Conservation (phyloP, 1,140 invertebrate species). For the Prorops nasuta region DNA sequence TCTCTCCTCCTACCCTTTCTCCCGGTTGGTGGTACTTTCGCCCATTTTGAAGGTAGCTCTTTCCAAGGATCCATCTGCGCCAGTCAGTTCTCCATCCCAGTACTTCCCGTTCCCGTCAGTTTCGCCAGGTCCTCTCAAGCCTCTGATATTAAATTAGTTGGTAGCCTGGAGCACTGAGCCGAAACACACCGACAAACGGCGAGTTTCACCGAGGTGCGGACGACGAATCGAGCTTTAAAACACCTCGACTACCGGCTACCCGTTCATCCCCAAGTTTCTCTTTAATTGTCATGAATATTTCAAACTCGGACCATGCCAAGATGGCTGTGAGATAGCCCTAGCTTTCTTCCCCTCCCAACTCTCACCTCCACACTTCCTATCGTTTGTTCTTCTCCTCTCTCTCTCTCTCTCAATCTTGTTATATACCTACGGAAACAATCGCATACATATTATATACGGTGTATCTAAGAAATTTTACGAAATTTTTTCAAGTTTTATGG, state of each 20-base stretch:
- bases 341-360: not conserved
- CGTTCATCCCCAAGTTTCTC: slow-evolving; percentile 1
- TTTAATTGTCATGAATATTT: slow-evolving; percentile 28
- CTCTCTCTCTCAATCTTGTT: too few relatives aligned
- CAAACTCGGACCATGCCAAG: not conserved
- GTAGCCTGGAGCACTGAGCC: not conserved
- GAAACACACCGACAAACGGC: slow-evolving; percentile 5
- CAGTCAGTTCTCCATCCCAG: not conserved
- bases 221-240: slow-evolving; percentile 4
- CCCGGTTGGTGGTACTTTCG: not conserved
- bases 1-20: not conserved
- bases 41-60: not conserved
- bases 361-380: too few relatives aligned
- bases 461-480: not conserved
- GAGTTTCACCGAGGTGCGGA: not conserved
- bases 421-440: not conserved
- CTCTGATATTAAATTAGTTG: slow-evolving; percentile 16
- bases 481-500: not conserved
- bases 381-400: too few relatives aligned
- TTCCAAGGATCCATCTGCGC: too few relatives aligned
- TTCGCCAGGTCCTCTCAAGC: not conserved
- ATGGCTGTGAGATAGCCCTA: not conserved
- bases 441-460: not conserved
- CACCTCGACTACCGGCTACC: not conserved
- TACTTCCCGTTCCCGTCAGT: not conserved